Conservation (phyloP, 2,113 vertebrate species). For the Paraplagusia blochii region DNA sequence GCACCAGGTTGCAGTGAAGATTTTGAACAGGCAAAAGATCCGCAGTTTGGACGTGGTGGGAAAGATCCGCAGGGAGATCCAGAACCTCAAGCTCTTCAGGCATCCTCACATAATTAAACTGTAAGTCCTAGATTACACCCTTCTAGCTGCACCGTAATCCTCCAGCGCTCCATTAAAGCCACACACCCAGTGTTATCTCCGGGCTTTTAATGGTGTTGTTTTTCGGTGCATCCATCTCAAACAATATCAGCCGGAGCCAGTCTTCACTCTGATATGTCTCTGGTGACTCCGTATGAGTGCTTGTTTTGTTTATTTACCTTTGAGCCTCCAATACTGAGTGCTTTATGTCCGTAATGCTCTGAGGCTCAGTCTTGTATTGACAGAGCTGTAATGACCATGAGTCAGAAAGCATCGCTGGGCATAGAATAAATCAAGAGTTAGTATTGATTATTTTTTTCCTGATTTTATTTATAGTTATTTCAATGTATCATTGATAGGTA, state of each 20-base stretch:
- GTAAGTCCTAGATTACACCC: constrained; percentile 79
- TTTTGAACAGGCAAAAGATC: constrained; percentile 97
- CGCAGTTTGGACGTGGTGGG: constrained; percentile 98
- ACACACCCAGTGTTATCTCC: constrained; percentile 57
- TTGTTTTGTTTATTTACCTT: constrained; percentile 17
- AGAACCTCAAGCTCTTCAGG: constrained; percentile 98
- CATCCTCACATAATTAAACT: constrained; percentile 99
- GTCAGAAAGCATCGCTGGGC: too few relatives aligned
- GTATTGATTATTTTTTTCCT: too few relatives aligned
- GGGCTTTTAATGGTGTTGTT: constrained; percentile 44
- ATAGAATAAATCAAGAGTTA: too few relatives aligned
- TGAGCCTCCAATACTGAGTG: constrained; percentile 11
- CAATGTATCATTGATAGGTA: too few relatives aligned
- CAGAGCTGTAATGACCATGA: too few relatives aligned
- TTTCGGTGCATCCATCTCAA: constrained; percentile 45
- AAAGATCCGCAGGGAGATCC: constrained; percentile 96
- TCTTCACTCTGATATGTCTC: constrained; percentile 16
- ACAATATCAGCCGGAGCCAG: constrained; percentile 36
- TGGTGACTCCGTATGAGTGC: constrained; percentile 9
- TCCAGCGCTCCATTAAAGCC: constrained; percentile 49
- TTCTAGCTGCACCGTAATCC: constrained; percentile 34
- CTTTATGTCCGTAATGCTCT: not conserved
- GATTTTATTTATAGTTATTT: too few relatives aligned
- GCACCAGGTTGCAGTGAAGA: constrained; percentile 98
- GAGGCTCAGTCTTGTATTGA: not conserved